Evolutionary conservation across 2,888 invertebrate genomes (phyloP).

Genomic region (Zonitis immaculata): DNA sequence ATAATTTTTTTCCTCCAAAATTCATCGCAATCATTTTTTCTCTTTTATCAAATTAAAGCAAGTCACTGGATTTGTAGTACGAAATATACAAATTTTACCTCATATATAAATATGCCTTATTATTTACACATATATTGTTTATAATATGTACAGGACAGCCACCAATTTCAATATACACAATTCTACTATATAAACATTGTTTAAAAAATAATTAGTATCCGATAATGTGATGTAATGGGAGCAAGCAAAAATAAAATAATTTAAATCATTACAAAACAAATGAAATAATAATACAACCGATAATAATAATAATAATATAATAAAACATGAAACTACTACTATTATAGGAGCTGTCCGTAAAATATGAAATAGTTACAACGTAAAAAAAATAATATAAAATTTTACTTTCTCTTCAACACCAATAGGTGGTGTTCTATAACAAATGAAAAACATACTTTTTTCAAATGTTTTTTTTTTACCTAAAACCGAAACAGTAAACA

Average conservation of each 20-base stretch:
- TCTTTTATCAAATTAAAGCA: slow-evolving; percentile 21
- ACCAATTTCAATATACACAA: background rate
- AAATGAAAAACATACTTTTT: background rate
- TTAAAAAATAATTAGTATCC: background rate
- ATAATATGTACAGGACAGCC: slow-evolving; percentile 36
- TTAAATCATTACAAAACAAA: background rate
- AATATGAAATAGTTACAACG: background rate
- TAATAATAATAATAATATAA: slow-evolving; percentile 26
- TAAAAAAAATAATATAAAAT: slow-evolving; percentile 1
- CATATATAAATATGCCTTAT: slow-evolving; percentile 37
- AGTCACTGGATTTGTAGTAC: slow-evolving; percentile 37
- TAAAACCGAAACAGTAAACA: slow-evolving; percentile 20
- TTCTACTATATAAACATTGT: background rate
- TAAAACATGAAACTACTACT: slow-evolving; percentile 23
- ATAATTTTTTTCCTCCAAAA: background rate
- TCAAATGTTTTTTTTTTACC: slow-evolving; percentile 11
- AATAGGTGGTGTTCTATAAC: background rate
- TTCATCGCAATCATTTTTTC: slow-evolving; percentile 20
- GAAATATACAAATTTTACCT: slow-evolving; percentile 42
- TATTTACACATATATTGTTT: slow-evolving; percentile 38
- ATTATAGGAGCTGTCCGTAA: slow-evolving; percentile 4
- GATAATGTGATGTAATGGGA: background rate
- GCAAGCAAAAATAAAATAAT: background rate
- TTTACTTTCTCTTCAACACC: background rate
- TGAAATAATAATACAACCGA: slow-evolving; percentile 18